phyloP scores from a whole-genome alignment of 2,797 vertebrate species.

The Carduelis carduelis region DNA sequence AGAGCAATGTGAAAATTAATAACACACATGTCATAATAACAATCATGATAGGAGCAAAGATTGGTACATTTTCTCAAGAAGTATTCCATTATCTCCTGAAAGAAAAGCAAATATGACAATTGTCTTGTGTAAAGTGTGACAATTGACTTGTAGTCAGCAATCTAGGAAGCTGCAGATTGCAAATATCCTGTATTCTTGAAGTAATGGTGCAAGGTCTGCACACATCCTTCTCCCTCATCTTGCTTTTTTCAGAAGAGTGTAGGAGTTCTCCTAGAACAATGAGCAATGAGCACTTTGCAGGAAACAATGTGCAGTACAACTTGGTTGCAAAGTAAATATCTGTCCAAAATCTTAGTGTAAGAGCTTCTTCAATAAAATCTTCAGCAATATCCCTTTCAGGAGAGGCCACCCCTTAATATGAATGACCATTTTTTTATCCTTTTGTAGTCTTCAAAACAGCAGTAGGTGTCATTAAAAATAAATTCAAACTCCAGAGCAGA shows the following conservation, averaged over 20 bases:
- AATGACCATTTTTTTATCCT: neutral
- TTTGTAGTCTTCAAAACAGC: neutral
- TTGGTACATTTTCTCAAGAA: neutral
- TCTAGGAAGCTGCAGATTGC: neutral
- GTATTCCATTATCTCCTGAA: neutral
- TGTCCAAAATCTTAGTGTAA: neutral
- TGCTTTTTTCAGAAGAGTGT: neutral
- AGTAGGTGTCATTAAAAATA: neutral
- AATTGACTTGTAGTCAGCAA: neutral
- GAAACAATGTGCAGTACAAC: neutral
- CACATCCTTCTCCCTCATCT: neutral
- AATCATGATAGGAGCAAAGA: neutral
- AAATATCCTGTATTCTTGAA: neutral
- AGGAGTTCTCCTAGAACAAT: neutral
- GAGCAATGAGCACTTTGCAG: neutral
- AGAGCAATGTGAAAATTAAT: neutral
- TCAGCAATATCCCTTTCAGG: neutral
- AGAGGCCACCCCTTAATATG: neutral
- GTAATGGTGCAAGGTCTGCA: neutral
- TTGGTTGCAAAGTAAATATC: neutral
- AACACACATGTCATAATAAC: neutral
- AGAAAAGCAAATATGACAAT: neutral
- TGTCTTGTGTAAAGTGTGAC: neutral
- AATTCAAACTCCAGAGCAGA: neutral
- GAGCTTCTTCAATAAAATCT: neutral